Base-by-base conservation (phyloP, 2,888 invertebrate species). In the Alsophila aescularia region DNA sequence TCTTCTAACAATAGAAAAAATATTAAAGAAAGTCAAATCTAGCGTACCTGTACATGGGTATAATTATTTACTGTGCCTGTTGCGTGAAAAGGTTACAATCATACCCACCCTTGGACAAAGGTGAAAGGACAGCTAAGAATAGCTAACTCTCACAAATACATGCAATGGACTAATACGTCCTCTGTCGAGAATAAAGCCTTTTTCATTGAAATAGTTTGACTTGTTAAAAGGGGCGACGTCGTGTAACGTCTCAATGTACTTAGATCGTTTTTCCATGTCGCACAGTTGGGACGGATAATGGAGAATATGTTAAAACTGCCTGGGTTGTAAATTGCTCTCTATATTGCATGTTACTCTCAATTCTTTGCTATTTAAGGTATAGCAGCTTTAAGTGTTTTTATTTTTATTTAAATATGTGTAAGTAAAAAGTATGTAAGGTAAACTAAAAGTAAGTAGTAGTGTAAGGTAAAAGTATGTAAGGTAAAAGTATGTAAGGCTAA, bases 151-250 rank as follows among this genome's bases (percentile, higher is more conserved):
- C 9, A 24, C 12, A 34, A 32, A 51, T 31, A 37, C 31, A 27
- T 14, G 32, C 14, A 39, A 32, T 39, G 13, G 48, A n/a, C 44
- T 37, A 39, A 35, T 52, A 41, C 18, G 40, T 35, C 29, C 27
- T n/a, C n/a, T 14, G 16, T n/a, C 8, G 16, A 36, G 41, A 15
- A 35, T 29, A 47, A 29, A 31, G 31, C 4, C 21, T 9, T 42
- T 52, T 52, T 13, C n/a, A 9, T 16, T 18, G 29, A 39, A 52
- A 44, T 39, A 24, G 29, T 32, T 43, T 13, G 4, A 31, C 32
- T 31, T 18, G 42, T 29, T 39, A 39, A 24, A 39, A 13, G 24
- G 24, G 27, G 3, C 29, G 35, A 8, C 9, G 24, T n/a, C 15
- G n/a, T 31, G n/a, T 16, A 16, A 31, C 29, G 9, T 41, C 31